These are phyloP conservation scores for Macrosteles quadrilineatus DNA, from an alignment of 1,140 invertebrate species.

Conservation along the genomic window DNA sequence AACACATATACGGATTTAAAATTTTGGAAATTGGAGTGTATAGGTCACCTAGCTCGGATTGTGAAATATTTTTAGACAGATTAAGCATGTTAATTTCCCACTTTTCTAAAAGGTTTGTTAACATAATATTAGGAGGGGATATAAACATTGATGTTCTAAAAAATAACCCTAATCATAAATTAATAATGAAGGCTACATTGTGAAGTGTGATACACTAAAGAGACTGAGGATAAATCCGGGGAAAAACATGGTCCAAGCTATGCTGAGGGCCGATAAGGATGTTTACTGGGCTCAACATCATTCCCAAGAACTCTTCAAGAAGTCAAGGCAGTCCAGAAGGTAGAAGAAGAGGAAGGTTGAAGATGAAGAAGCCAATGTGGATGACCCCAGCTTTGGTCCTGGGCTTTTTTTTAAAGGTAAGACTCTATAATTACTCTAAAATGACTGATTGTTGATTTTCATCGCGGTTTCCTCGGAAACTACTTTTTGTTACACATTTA, in stretches of 20 bases:
- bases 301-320: not conserved
- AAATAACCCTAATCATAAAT: too few species aligned
- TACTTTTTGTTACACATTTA: not conserved
- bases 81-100: too few species aligned
- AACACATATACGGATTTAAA: too few species aligned
- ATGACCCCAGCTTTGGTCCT: not conserved
- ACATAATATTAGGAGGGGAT: too few species aligned
- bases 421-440: not conserved
- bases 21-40: too few species aligned
- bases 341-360: not conserved
- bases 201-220: not conserved
- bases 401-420: not conserved
- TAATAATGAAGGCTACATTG: conserved; percentile 18
- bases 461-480: not conserved
- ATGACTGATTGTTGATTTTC: conserved; percentile 2
- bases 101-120: too few species aligned
- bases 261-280: not conserved
- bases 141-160: too few species aligned
- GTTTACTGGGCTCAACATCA: not conserved
- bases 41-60: too few species aligned
- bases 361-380: not conserved
- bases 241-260: not conserved
- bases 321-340: not conserved
- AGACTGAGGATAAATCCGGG: not conserved
- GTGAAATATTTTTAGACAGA: too few species aligned